phyloP scores from a whole-genome alignment of 2,888 invertebrate species.

The Meiosimyza decipiens region DNA sequence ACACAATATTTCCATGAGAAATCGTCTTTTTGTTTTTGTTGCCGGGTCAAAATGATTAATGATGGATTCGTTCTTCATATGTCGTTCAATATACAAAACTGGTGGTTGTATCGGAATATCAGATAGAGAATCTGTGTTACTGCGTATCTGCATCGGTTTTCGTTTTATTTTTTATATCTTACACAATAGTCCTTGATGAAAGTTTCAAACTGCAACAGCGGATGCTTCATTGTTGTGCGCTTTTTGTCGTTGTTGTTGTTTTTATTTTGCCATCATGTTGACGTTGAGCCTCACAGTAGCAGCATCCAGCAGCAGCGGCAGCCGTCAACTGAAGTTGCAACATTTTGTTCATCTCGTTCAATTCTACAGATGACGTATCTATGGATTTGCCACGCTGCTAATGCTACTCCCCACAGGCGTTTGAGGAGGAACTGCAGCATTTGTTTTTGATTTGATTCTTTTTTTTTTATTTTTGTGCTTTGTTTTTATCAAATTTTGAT shows the following conservation, averaged over 20 bases:
- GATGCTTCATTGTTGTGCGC: constrained; percentile 18
- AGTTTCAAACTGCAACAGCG: constrained; percentile 38
- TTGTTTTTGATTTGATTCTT: constrained; percentile 53
- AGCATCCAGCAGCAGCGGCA: constrained; percentile 5
- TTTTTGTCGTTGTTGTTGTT: constrained; percentile 13
- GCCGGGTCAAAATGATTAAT: constrained; percentile 60
- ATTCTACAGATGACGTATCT: constrained; percentile 2
- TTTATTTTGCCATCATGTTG: constrained; percentile 26
- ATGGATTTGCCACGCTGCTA: constrained; percentile 3
- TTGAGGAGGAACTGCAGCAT: constrained; percentile 8
- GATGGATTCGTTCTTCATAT: constrained; percentile 53
- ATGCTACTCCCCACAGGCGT: neutral
- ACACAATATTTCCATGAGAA: constrained; percentile 62
- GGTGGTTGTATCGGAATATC: constrained; percentile 19
- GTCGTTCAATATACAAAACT: constrained; percentile 32
- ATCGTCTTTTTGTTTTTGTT: constrained; percentile 57
- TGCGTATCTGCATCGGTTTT: constrained; percentile 36
- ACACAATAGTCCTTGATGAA: constrained; percentile 45
- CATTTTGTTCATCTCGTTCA: constrained; percentile 36
- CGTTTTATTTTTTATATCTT: constrained; percentile 11
- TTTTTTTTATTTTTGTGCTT: constrained; percentile 41
- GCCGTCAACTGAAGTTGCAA: constrained; percentile 30
- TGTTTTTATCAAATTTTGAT: constrained; percentile 44
- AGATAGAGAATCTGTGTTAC: constrained; percentile 26
- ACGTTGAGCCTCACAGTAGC: constrained; percentile 15